These are phyloP conservation scores for Rhabdophis nuchalis DNA, from an alignment of 2,797 vertebrate species.

Conservation along the genomic window DNA sequence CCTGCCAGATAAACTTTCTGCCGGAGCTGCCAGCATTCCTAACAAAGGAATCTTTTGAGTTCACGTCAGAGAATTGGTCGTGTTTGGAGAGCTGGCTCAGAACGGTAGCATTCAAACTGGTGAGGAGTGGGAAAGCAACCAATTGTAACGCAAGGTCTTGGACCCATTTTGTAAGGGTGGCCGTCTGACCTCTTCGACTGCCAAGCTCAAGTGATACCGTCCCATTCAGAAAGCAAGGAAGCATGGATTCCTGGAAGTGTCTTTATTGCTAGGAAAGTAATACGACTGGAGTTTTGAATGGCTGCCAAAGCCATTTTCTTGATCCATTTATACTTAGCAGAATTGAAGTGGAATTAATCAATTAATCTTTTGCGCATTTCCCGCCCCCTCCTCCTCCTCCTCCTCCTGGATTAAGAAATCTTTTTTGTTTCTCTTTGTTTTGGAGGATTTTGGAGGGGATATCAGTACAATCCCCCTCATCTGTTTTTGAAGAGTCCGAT, in stretches of 20 bases:
- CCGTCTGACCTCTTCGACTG: neutral
- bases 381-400: neutral
- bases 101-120: neutral
- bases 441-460: neutral
- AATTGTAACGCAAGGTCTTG: neutral
- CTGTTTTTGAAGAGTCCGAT: neutral
- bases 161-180: neutral
- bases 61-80: too few relatives aligned
- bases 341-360: neutral
- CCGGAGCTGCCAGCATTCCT: too few relatives aligned
- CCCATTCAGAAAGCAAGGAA: neutral
- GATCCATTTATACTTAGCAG: neutral
- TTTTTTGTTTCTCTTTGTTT: neutral
- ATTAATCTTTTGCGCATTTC: neutral
- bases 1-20: too few relatives aligned
- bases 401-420: neutral
- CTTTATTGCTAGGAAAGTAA: neutral
- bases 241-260: neutral
- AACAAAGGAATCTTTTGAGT: too few relatives aligned
- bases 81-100: too few relatives aligned
- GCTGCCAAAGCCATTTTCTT: neutral
- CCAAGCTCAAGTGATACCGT: neutral
- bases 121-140: neutral
- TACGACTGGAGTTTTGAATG: neutral
- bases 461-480: neutral